These are phyloP conservation scores for Nipponia nippon DNA, from an alignment of 2,113 vertebrate genomes.

Conservation along the genomic window DNA sequence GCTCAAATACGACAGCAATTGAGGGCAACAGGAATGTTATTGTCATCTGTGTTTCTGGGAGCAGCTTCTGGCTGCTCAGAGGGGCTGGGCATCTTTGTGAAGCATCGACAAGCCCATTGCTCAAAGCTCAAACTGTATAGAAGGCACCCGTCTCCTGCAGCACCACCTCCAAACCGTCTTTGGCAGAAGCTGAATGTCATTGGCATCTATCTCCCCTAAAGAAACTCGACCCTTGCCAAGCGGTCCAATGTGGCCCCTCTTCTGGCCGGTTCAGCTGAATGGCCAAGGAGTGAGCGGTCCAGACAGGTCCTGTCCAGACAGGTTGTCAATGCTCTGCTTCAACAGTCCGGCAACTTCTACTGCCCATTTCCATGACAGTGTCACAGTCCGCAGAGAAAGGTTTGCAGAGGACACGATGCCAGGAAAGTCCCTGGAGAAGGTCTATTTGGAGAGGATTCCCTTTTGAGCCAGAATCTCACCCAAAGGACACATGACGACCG, in stretches of 20 bases:
- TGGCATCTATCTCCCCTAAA: not conserved
- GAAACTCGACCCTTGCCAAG: rapidly evolving
- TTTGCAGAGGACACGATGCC: not conserved
- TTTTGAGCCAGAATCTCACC: not conserved
- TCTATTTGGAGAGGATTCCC: not conserved
- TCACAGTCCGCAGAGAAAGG: not conserved
- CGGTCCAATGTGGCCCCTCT: rapidly evolving
- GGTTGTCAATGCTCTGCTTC: not conserved
- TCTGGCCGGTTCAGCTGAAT: not conserved
- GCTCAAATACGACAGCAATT: not conserved
- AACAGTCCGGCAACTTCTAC: not conserved
- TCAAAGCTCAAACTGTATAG: not conserved
- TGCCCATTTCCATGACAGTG: not conserved
- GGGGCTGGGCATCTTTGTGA: not conserved
- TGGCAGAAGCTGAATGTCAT: not conserved
- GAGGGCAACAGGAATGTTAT: not conserved
- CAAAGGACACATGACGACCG: not conserved
- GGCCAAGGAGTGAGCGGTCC: not conserved
- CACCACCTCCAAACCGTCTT: not conserved
- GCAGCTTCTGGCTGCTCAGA: not conserved
- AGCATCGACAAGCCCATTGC: not conserved
- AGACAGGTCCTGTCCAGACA: not conserved
- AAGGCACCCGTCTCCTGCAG: not conserved
- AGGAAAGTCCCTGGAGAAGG: not conserved
- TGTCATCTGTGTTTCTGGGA: not conserved